Evolutionary conservation across 2,113 vertebrate species (phyloP), one percentile per base, ranked within the genome.

Genomic region (Sarotherodon lohbergeri): DNA sequence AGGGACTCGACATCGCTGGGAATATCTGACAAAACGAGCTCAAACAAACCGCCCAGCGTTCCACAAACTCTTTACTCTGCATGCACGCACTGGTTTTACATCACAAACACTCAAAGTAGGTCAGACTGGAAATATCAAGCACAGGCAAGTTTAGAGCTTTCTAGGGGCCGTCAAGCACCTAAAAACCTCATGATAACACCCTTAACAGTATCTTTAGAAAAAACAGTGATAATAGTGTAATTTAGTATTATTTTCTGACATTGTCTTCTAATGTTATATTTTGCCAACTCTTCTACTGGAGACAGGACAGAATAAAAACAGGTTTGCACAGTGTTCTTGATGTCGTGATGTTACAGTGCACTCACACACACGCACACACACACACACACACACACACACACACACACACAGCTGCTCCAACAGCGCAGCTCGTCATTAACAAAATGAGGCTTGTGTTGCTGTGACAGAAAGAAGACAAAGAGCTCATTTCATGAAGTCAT

Each of bases 151-250:
- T 66, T 13, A 66, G 19, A 66, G 61, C 3, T 66, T 39, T 36
- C 12, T n/a, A n/a, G 61, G 9, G 32, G 61, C 17, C 17, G 1
- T 1, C 61, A 39, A 66, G 19, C 61, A 66, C 61, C 6, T 66
- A 66, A 66, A 39, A 39, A n/a, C 6, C 0, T 66, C 1, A 0
- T 3, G 34, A 39, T 13, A 22, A 34, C 61, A 66, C 1, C 1
- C 6, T 12, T 66, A 39, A 59, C 0, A 59, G 56, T 5, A 29
- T 59, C 56, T 29, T 5, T 59, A 16, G 0, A 59, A 29, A 27
- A 39, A 66, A 2, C 19, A 11, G 0, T 1, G 34, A 66, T 66
- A 22, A 2, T 0, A 13, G 19, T 39, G 61, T 66, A 2, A 66
- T 66, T 39, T 66, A 13, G 61, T 3, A 66, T n/a, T 39, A 55